These are phyloP conservation scores for Patagioenas fasciata DNA, from an alignment of 2,113 vertebrate species.

Conservation along the genomic window DNA sequence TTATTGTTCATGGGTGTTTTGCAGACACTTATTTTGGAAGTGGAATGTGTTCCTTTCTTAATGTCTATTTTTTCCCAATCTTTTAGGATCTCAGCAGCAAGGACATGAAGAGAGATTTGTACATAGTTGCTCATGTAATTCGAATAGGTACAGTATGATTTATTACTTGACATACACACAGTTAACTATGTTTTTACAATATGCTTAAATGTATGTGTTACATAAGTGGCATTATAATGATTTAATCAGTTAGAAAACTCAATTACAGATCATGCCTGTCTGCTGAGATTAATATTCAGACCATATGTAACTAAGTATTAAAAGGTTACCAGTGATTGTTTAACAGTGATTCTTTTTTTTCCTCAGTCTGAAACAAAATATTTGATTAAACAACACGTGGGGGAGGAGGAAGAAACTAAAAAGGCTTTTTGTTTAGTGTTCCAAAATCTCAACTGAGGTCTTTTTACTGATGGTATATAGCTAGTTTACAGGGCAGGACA, in stretches of 20 bases:
- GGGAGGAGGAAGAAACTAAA: background rate
- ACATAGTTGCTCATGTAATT: slow-evolving; percentile 93
- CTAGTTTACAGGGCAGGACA: background rate
- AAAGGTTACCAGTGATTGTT: background rate
- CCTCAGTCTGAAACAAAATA: background rate
- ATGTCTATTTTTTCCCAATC: background rate
- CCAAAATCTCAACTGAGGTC: background rate
- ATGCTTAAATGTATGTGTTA: background rate
- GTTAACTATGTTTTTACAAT: background rate
- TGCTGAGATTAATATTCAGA: background rate
- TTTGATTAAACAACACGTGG: background rate
- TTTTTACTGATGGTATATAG: background rate
- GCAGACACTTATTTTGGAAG: background rate
- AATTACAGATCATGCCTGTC: background rate
- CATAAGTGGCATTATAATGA: background rate
- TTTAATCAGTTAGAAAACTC: background rate
- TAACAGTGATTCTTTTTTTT: background rate
- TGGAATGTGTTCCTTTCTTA: background rate
- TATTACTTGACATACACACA: background rate
- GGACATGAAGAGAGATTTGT: slow-evolving; percentile 95
- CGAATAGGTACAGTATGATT: slow-evolving; percentile 85
- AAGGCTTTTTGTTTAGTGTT: background rate
- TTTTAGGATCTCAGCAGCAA: slow-evolving; percentile 94
- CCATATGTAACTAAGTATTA: background rate
- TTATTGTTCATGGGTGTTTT: background rate